Evolutionary conservation across 2,888 invertebrate species (phyloP), one percentile per base, ranked within the genome.

Genomic region (Rhagophthalmus giganteus): DNA sequence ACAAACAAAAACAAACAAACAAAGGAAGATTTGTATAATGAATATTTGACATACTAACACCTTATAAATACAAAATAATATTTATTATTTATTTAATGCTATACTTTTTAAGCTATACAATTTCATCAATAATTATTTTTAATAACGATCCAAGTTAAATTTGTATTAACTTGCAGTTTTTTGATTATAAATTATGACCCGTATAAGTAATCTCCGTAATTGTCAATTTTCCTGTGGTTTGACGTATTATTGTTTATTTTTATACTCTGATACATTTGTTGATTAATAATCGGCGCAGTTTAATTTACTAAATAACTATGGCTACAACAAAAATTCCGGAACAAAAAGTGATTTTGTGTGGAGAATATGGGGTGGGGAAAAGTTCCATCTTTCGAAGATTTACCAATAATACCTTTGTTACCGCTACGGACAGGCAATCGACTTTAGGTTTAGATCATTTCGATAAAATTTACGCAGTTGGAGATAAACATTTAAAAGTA

Each of bases 291-390:
- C n/a, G n/a, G n/a, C n/a, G n/a, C n/a, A n/a, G 24, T 24, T 7
- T 24, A 5, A 6, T 5, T 24, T 24, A 27, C 8, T 11, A 13
- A 4, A 10, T 14, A 33, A 33, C 6, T 14, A 34, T 91, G 92
- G 91, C 91, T 69, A 83, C 87, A 65, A 83, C 88, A 45, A 87
- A 86, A 76, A 83, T 88, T 63, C 91, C 92, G 13, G 89, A 90
- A 66, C 85, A 90, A 64, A 94, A 95, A 83, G 89, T 96, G 25
- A 95, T 96, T 68, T 78, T 96, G 51, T 94, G 93, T 75, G 95
- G 96, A 27, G 95, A 96, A 79, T 96, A 91, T 76, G 94, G 95
- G 46, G 95, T 94, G 12, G 95, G 96, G 25, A 96, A 96, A 78
- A 93, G 90, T 72, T 94, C 94, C 12, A 76, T 95, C 61, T 96